Base-by-base conservation (phyloP, 2,113 vertebrate species). In the Tyto alba region DNA sequence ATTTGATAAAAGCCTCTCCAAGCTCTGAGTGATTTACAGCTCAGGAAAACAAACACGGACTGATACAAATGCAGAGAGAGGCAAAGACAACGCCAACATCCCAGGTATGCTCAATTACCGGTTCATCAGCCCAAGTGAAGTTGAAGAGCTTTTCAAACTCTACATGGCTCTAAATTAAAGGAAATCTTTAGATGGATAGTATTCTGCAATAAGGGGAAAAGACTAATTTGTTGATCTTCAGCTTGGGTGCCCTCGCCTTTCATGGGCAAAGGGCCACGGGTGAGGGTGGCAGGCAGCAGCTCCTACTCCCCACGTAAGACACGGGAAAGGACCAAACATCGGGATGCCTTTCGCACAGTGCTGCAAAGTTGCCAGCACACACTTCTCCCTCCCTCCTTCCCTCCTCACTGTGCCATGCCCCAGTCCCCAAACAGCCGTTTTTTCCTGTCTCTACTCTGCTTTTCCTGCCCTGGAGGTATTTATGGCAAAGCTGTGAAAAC, bases 71-170 rank as follows among this genome's bases (percentile, higher is more conserved):
- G 84, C 91, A 81, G 89, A 71, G 85, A 88, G 94, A 96, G 91
- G 95, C 68, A 90, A 76, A 76, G 76, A 89, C 26, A 3, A 90
- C 87, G 85, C 83, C 38, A 2, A 53, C 89, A 96, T 30, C 69
- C 69, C 96, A 96, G 91, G 96, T 95, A 97, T 92, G 95, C 83
- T 93, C 96, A 94, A 95, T 96, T 96, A 96, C 95, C 96, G 95
- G 96, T 95, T 97, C 96, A 96, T 97, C 96, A 97, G 95, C 87
- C 95, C 96, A 88, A 96, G 94, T 95, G 96, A 97, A 96, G 93
- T 89, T 92, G 94, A 97, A 97, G 87, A 87, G 95, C 94, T 94
- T 97, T 95, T 97, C 96, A 97, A 96, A 97, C 95, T 96, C 96
- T 89, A 93, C 96, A 92, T 10, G 1, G 86, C 77, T 95, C 59